Conservation (phyloP, 2,113 vertebrate species). For the Chaetura pelagica region DNA sequence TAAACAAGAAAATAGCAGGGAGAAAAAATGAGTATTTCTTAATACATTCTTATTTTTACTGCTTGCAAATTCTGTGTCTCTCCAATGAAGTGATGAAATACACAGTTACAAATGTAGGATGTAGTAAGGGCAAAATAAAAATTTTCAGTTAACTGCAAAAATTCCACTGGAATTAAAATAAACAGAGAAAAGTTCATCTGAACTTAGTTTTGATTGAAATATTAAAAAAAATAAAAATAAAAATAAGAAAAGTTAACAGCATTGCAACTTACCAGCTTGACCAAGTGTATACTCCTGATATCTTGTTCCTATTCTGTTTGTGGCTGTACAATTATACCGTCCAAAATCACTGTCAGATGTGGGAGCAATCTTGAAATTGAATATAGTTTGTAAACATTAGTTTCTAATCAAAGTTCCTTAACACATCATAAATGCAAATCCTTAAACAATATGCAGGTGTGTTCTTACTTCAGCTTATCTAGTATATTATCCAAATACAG, state of each 20-base stretch:
- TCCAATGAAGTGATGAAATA: neutral
- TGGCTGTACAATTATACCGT: constrained; percentile 94
- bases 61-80: neutral
- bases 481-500: neutral
- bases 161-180: neutral
- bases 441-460: neutral
- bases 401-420: neutral
- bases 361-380: constrained; percentile 88
- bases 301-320: constrained; percentile 92
- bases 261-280: constrained; percentile 89
- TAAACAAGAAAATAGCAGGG: neutral
- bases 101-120: neutral
- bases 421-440: neutral
- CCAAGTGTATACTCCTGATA: constrained; percentile 94
- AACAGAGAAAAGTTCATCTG: neutral
- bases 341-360: constrained; percentile 96
- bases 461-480: neutral
- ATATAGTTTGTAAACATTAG: neutral
- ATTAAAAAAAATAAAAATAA: neutral
- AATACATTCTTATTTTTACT: neutral
- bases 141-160: neutral
- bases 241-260: neutral
- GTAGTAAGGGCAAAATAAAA: neutral
- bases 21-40: neutral
- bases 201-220: neutral